A percentile compares a stretch with the other conserved stretches of the same genome.
phyloP scores from a whole-genome alignment of 1,140 invertebrate species.

The Dendroctonus valens region DNA sequence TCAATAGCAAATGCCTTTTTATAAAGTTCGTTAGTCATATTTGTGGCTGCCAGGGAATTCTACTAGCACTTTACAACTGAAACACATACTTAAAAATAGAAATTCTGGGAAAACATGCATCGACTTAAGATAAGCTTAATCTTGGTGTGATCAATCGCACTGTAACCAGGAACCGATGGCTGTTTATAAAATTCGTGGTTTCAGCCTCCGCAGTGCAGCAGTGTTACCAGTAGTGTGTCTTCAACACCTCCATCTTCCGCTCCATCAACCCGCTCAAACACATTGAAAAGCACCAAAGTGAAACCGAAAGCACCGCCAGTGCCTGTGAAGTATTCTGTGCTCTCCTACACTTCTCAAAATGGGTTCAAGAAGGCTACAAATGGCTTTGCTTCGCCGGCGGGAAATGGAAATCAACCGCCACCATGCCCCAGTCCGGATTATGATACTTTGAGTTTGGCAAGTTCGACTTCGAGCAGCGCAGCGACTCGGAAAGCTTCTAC shows the following conservation, averaged over 20 bases:
- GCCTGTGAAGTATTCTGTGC: conserved; percentile 47
- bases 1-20: too few species aligned
- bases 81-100: too few species aligned
- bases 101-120: too few species aligned
- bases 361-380: conserved; percentile 4
- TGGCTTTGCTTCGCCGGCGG: not conserved
- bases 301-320: conserved; percentile 51
- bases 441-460: conserved; percentile 49
- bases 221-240: conserved; percentile 4
- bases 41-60: too few species aligned
- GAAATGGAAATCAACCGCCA: conserved; percentile 43
- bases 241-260: conserved; percentile 21
- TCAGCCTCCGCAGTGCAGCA: conserved; percentile 24
- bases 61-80: too few species aligned
- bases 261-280: conserved; percentile 24
- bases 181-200: not conserved
- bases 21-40: too few species aligned
- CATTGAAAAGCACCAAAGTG: conserved; percentile 33
- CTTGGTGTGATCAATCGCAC: too few species aligned
- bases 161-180: too few species aligned
- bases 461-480: conserved; percentile 38
- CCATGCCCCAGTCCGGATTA: conserved; percentile 67
- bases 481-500: conserved; percentile 36
- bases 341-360: conserved; percentile 30
- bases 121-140: too few species aligned